Evolutionary conservation across 2,888 invertebrate species (phyloP), one percentile per base, ranked within the genome.

Genomic region (Drosophila antonietae): DNA sequence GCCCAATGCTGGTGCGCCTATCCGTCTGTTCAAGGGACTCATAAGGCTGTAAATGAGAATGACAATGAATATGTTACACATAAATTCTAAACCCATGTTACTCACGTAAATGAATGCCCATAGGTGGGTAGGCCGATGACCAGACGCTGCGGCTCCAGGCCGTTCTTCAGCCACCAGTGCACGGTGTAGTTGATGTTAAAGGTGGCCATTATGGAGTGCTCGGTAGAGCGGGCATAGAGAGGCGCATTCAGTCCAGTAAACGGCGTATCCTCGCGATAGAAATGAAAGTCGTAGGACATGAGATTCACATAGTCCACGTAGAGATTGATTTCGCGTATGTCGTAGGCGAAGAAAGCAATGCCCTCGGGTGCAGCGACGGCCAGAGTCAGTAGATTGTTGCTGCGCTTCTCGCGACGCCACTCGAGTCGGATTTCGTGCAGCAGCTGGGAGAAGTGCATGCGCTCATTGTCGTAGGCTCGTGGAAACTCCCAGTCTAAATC

Each of bases 281-380:
- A 96, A 92, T 98, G 97, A 89, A 95, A 98, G 91, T 98, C 98
- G 90, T 98, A 98, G 0, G 96, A 95, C 98, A 98, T 98, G n/a
- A 98, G 90, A 91, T 97, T 97, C 0, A 97, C 95, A 93, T 95
- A 97, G 92, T 98, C 98, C 0, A 96, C 95, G 90, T 96, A 97
- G 94, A 95, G 93, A 81, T 97, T 96, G 68, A 98, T 94, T 91
- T 96, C 95, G 23, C 94, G 93, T 14, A 98, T 94, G 91, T 97
- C 95, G 91, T 98, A 98, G 0, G 97, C 95, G 64, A 94, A 94
- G 84, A 96, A 95, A 0, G 96, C 94, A 65, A 98, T 96, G 0
- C 95, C 94, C 86, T 95, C 94, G 0, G 96, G 96, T 14, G 97
- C 97, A 0, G 96, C 97, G 0, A 96, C 96, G 1, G 97, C 97